phyloP scores from a whole-genome alignment of 1,140 invertebrate genomes.

The Whitmania pigra region DNA sequence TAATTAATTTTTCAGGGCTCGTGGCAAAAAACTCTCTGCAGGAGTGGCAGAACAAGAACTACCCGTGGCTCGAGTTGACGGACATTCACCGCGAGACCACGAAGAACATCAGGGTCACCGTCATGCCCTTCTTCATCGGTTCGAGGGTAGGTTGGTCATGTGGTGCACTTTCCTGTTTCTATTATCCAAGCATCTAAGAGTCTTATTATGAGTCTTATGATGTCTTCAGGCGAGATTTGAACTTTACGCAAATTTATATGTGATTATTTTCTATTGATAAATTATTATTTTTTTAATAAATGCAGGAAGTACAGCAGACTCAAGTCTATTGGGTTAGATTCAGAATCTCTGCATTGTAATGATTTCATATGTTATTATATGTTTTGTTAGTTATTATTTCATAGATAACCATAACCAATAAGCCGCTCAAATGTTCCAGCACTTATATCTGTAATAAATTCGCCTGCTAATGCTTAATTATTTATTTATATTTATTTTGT shows the following conservation, averaged over 20 bases:
- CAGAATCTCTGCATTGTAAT: slow-evolving; percentile 22
- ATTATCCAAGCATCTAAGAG: too few species aligned
- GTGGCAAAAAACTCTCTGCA: slow-evolving; percentile 72
- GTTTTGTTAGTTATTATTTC: too few species aligned
- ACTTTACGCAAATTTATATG: not conserved
- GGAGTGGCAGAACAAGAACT: slow-evolving; percentile 93
- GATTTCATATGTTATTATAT: not conserved
- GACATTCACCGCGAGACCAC: slow-evolving; percentile 97
- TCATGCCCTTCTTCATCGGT: slow-evolving; percentile 95
- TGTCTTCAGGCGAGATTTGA: not conserved
- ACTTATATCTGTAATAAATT: too few species aligned
- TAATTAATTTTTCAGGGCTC: slow-evolving; percentile 23
- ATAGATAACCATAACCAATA: too few species aligned
- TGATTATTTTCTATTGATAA: not conserved
- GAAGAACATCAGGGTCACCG: slow-evolving; percentile 83
- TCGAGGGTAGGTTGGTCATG: slow-evolving; percentile 48
- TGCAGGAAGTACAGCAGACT: slow-evolving; percentile 35
- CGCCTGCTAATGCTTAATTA: too few species aligned
- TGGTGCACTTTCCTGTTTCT: not conserved
- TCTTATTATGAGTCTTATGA: too few species aligned
- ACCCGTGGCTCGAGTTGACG: slow-evolving; percentile 86
- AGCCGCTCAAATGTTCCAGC: too few species aligned
- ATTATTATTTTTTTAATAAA: slow-evolving; percentile 18
- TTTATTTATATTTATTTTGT: too few species aligned
- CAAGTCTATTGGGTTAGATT: slow-evolving; percentile 36